Conservation (phyloP, 2,113 vertebrate genomes). For the Labeo rohita region DNA sequence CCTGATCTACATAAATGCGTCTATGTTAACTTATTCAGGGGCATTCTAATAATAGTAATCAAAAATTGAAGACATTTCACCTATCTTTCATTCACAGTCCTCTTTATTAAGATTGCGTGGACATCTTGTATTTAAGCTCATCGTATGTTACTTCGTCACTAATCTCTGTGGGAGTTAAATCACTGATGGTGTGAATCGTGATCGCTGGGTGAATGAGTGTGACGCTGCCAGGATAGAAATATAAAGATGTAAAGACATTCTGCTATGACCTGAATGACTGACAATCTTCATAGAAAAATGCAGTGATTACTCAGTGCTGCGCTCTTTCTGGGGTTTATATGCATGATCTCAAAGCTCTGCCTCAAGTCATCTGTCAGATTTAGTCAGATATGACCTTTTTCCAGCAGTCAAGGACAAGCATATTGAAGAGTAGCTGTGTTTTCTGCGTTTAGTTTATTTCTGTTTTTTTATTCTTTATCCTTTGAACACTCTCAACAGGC, state of each 20-base stretch:
- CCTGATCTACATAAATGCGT: too few relatives aligned
- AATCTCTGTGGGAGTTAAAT: background rate
- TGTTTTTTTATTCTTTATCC: background rate
- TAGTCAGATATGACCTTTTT: slow-evolving; percentile 23
- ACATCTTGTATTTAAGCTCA: background rate
- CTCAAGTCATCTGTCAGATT: slow-evolving; percentile 7
- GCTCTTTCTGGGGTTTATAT: slow-evolving; percentile 10
- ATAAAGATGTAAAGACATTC: slow-evolving; percentile 4
- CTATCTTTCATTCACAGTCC: too few relatives aligned
- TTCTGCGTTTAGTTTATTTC: background rate
- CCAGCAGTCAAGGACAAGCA: slow-evolving; percentile 21
- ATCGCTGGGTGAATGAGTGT: background rate
- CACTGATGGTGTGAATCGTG: background rate
- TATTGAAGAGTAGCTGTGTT: background rate
- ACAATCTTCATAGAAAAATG: slow-evolving; percentile 3
- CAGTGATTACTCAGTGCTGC: background rate
- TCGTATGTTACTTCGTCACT: background rate
- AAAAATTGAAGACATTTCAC: too few relatives aligned
- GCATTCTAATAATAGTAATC: too few relatives aligned
- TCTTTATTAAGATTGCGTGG: background rate
- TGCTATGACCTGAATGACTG: slow-evolving; percentile 16
- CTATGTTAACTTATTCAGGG: too few relatives aligned
- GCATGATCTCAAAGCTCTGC: slow-evolving; percentile 21
- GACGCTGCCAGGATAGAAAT: background rate
- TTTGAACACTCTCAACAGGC: background rate